Conservation (phyloP, 2,113 vertebrate species). For the Spheniscus mendiculus region DNA sequence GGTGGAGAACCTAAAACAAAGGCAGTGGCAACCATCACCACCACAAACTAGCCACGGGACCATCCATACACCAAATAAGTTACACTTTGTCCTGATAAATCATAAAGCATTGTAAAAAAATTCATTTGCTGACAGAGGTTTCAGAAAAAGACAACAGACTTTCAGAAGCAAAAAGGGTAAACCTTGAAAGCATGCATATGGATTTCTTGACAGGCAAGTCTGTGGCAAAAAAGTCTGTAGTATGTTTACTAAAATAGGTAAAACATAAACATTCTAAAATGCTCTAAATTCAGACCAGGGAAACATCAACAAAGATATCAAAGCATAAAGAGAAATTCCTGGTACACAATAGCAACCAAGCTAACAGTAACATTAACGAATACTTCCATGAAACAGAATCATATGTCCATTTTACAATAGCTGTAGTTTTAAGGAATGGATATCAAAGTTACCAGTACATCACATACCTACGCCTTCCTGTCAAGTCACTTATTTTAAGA, state of each 20-base stretch:
- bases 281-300: not conserved
- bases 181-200: not conserved
- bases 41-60: not conserved
- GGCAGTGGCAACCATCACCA: not conserved
- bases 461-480: not conserved
- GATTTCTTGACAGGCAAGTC: not conserved
- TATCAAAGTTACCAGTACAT: not conserved
- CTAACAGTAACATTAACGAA: not conserved
- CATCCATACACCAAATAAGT: not conserved
- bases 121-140: not conserved
- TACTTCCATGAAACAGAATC: not conserved
- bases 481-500: constrained; percentile 11
- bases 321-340: not conserved
- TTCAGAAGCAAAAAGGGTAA: not conserved
- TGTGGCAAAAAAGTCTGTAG: not conserved
- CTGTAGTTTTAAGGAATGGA: not conserved
- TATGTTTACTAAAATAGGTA: not conserved
- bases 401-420: not conserved
- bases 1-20: not conserved
- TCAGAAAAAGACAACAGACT: not conserved
- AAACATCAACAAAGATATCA: not conserved
- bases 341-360: not conserved
- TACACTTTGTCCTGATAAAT: not conserved
- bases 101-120: not conserved
- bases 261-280: not conserved